A percentile compares a stretch with the other conserved stretches of the same genome.
These are phyloP conservation scores for Nicator chloris DNA, from an alignment of 2,113 vertebrate genomes.

Conservation along the genomic window DNA sequence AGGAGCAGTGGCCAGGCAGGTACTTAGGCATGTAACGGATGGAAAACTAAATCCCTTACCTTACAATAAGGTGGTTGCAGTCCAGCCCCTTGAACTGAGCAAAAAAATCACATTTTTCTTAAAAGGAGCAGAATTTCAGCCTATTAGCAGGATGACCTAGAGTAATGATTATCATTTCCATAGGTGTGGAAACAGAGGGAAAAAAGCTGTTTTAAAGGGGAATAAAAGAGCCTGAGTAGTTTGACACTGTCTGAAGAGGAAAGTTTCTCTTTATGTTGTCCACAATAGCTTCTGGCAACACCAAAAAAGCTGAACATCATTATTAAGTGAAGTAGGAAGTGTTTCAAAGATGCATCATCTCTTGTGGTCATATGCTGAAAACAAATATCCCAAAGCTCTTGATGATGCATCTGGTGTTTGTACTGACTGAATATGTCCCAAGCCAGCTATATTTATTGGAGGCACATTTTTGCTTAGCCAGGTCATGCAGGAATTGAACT, in stretches of 20 bases:
- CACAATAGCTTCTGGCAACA: neutral
- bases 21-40: neutral
- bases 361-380: constrained; percentile 44
- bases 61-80: neutral
- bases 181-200: neutral
- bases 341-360: constrained; percentile 29
- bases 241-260: neutral
- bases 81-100: neutral
- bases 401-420: constrained; percentile 42
- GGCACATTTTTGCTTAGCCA: constrained; percentile 52
- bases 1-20: neutral
- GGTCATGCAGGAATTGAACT: constrained; percentile 36
- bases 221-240: neutral
- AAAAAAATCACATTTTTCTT: neutral
- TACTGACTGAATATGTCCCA: constrained; percentile 29
- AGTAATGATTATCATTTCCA: neutral
- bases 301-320: constrained; percentile 21
- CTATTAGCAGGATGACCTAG: neutral
- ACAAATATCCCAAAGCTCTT: constrained; percentile 41
- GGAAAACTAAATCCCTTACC: neutral
- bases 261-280: neutral
- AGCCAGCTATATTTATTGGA: constrained; percentile 45
- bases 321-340: constrained; percentile 54
- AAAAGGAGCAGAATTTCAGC: neutral
- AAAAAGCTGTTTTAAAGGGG: neutral